Percentiles rank a stretch among this genome's conserved stretches.
Conservation (phyloP, 2,113 vertebrate genomes). For the Catagonus wagneri region DNA sequence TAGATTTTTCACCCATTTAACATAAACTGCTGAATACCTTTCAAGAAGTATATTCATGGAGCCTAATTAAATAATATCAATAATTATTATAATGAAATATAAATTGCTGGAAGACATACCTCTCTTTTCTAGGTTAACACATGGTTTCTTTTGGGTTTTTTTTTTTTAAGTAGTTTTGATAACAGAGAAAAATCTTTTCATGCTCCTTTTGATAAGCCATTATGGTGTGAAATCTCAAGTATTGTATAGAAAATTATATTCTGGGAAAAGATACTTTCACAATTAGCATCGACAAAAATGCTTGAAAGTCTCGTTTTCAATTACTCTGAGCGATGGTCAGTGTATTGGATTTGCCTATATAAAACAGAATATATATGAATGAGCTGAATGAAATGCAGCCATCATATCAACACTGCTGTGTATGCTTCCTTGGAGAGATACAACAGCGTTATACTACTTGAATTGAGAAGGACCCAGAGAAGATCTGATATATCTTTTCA, state of each 20-base stretch:
- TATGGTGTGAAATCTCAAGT: constrained; percentile 75
- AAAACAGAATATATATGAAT: not conserved
- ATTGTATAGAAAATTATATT: constrained; percentile 71
- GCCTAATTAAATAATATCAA: constrained; percentile 69
- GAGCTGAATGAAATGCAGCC: not conserved
- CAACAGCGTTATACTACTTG: not conserved
- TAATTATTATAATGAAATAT: constrained; percentile 81
- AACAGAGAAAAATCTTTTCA: not conserved
- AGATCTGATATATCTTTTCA: constrained; percentile 37
- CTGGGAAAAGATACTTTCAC: not conserved
- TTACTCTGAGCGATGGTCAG: constrained; percentile 30
- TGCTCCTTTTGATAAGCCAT: constrained; percentile 69
- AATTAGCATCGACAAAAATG: not conserved
- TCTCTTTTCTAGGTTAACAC: constrained; percentile 51
- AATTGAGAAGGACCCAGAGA: not conserved
- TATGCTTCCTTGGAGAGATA: not conserved
- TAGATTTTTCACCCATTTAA: constrained; percentile 85
- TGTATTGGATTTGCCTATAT: not conserved
- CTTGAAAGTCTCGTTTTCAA: constrained; percentile 33
- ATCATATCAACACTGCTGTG: not conserved
- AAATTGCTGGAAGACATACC: constrained; percentile 76
- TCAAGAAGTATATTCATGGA: constrained; percentile 67
- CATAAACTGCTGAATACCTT: constrained; percentile 85
- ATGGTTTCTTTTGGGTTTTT: not conserved
- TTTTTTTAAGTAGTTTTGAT: constrained; percentile 31